Base-by-base conservation (phyloP, 2,888 invertebrate species). In the Poecilobothrus nobilitatus region DNA sequence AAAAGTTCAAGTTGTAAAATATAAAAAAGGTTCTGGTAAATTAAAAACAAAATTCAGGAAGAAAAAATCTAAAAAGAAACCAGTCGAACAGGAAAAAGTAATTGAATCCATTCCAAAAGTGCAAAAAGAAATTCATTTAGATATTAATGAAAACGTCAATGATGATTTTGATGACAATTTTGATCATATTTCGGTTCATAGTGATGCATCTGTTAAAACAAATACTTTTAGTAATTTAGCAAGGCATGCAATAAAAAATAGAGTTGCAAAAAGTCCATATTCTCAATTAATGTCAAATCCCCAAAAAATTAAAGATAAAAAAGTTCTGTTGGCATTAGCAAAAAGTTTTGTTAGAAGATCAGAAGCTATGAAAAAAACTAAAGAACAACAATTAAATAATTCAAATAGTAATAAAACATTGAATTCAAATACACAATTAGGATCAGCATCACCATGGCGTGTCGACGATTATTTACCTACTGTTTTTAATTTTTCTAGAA, bases 381-480 rank as follows among this genome's bases (percentile, higher is more conserved):
- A 53, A 53, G 1, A n/a, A 18, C n/a, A n/a, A n/a, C n/a, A n/a
- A n/a, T n/a, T n/a, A n/a, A n/a, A n/a, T n/a, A n/a, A 18, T 53
- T 18, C n/a, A 53, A 53, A 3, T 37, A 37, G 7, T 37, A 37
- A 37, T 1, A 53, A 53, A 18, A 53, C 7, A 9, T n/a, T 18
- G 7, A 53, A n/a, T 53, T 18, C 18, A 53, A 53, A 18, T 18
- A 15, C 6, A 64, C 64, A 68, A 41, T 61, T 63, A 0, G 73
- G 71, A n/a, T 70, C 37, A 0, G 20, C 72, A 10, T 79, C 80
- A 9, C 81, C 80, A 0, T 81, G 81, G 80, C 77, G 80, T n/a
- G 77, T 78, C 0, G 75, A 77, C 41, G 72, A 72, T 3, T 66
- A 72, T n/a, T 68, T 80, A 27, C 80, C 80, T 1, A 76, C 70